These are phyloP conservation scores for Stramonita haemastoma DNA, from an alignment of 2,888 invertebrate species.

Conservation along the genomic window DNA sequence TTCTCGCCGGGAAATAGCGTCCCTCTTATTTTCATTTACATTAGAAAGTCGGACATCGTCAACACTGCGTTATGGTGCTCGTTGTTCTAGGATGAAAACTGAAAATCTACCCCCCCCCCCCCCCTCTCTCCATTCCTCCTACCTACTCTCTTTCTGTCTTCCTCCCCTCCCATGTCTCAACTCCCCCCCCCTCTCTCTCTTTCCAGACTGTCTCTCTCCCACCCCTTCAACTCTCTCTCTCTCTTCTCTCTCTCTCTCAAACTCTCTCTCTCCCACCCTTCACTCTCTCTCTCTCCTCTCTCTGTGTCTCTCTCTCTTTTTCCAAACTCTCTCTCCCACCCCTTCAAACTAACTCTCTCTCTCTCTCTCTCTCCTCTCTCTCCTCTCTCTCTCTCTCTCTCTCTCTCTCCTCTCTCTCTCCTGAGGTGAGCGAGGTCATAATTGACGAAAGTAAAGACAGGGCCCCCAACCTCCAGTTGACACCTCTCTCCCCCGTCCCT, in stretches of 20 bases:
- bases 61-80: too few relatives aligned
- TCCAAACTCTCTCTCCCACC: neutral
- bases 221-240: neutral
- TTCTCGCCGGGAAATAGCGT: too few relatives aligned
- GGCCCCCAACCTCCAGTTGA: too few relatives aligned
- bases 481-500: neutral
- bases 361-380: conserved; percentile 4
- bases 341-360: neutral
- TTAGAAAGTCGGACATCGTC: too few relatives aligned
- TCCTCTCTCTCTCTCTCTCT: neutral
- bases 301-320: neutral
- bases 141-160: neutral
- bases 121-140: neutral
- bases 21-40: too few relatives aligned
- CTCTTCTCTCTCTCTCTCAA: neutral
- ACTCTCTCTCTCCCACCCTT: neutral
- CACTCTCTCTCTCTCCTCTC: neutral
- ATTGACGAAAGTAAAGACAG: too few relatives aligned
- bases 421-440: too few relatives aligned
- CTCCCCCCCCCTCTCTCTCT: conserved; percentile 25
- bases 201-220: too few relatives aligned
- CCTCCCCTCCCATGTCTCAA: neutral
- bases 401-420: neutral
- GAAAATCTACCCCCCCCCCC: too few relatives aligned
- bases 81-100: too few relatives aligned